A percentile compares a stretch with the other conserved stretches of the same genome.
phyloP scores from a whole-genome alignment of 2,113 vertebrate genomes.

The Myotis davidii region DNA sequence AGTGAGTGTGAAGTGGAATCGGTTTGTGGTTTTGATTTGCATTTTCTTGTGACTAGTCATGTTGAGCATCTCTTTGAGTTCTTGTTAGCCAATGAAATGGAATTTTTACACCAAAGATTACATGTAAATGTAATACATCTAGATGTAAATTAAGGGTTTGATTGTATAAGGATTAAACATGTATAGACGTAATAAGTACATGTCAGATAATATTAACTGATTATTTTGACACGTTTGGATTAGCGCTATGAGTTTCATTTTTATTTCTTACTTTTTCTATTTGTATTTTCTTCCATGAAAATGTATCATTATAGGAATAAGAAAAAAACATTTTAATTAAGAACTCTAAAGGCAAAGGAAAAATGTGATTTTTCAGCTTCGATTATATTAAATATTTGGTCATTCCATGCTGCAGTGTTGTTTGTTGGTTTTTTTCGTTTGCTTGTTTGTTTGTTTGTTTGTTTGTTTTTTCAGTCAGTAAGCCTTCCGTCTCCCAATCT shows the following conservation, averaged over 20 bases:
- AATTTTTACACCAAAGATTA: not conserved
- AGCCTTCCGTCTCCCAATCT: not conserved
- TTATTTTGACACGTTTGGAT: not conserved
- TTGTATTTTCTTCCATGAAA: not conserved
- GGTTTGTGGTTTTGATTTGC: no score
- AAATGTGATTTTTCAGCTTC: not conserved
- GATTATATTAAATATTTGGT: not conserved
- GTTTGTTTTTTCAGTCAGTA: not conserved
- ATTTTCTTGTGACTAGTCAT: no score
- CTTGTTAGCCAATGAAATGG: not conserved
- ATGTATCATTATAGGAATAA: not conserved
- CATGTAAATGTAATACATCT: not conserved
- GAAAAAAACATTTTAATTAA: not conserved
- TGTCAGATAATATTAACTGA: not conserved
- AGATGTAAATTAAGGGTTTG: not conserved
- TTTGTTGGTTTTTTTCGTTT: no score
- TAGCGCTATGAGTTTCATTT: not conserved
- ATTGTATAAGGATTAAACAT: not conserved
- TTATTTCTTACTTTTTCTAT: not conserved
- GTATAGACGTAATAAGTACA: no score
- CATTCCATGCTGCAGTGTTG: not conserved
- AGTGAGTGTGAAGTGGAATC: no score
- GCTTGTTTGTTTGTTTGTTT: not conserved
- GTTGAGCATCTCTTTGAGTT: not conserved
- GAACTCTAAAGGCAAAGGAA: not conserved